These are phyloP conservation scores for Eustalomyia histrio DNA, from an alignment of 2,888 invertebrate species.

Conservation along the genomic window DNA sequence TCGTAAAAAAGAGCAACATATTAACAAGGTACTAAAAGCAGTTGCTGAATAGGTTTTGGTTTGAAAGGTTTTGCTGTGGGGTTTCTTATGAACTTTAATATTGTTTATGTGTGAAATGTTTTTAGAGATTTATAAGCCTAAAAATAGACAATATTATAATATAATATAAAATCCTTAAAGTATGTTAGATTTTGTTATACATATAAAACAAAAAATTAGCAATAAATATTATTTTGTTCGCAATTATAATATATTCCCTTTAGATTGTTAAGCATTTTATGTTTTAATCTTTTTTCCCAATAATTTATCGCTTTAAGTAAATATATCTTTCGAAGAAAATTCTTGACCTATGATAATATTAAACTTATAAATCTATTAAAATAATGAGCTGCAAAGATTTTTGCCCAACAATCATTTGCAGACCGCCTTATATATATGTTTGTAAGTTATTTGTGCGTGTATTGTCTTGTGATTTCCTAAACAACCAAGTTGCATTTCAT, in stretches of 20 bases:
- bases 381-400: neutral
- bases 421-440: neutral
- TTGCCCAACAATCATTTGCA: neutral
- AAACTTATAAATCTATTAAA: neutral
- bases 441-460: slow-evolving; percentile 9
- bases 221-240: too few species aligned
- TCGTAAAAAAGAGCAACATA: slow-evolving; percentile 20
- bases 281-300: too few species aligned
- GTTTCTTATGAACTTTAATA: neutral
- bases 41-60: neutral
- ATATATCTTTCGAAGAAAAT: neutral
- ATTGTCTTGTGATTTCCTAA: slow-evolving; percentile 27
- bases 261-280: too few species aligned
- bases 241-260: too few species aligned
- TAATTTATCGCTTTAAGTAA: neutral
- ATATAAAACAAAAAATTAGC: neutral
- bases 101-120: neutral
- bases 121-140: neutral
- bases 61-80: neutral
- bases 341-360: neutral
- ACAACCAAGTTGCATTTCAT: slow-evolving; percentile 20
- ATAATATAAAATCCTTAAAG: neutral
- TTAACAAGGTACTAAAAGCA: neutral
- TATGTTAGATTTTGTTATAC: too few species aligned
- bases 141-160: neutral